A percentile compares a stretch with the other conserved stretches of the same genome.
Evolutionary conservation across 2,797 vertebrate species (phyloP).

Genomic region (Amniataba percoides): DNA sequence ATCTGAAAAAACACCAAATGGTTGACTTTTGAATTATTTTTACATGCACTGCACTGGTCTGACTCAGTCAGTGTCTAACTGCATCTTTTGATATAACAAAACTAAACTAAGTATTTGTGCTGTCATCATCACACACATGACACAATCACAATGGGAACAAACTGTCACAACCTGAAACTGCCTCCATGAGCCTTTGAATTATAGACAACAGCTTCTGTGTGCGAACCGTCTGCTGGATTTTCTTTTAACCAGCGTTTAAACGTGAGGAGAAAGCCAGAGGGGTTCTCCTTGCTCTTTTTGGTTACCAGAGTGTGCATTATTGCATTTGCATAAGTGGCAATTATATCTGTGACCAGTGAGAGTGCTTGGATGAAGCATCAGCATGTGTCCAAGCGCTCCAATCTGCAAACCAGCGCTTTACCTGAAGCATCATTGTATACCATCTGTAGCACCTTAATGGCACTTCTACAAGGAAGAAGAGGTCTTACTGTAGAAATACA

Average conservation of each 20-base stretch:
- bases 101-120: no score
- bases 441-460: neutral
- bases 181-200: neutral
- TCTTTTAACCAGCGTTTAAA: neutral
- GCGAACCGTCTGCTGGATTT: neutral
- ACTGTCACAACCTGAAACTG: neutral
- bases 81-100: neutral
- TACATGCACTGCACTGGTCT: neutral
- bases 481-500: neutral
- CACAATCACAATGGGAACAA: constrained; percentile 2
- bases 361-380: neutral
- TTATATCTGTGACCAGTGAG: neutral
- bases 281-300: neutral
- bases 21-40: neutral
- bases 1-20: no score
- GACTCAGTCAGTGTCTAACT: neutral
- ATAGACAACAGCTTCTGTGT: neutral
- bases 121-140: no score
- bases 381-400: neutral
- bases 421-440: neutral
- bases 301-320: neutral
- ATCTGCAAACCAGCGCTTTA: neutral
- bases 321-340: neutral
- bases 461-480: neutral
- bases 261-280: neutral